phyloP scores from a whole-genome alignment of 2,797 vertebrate species.

The Hephaestus fuliginosus region DNA sequence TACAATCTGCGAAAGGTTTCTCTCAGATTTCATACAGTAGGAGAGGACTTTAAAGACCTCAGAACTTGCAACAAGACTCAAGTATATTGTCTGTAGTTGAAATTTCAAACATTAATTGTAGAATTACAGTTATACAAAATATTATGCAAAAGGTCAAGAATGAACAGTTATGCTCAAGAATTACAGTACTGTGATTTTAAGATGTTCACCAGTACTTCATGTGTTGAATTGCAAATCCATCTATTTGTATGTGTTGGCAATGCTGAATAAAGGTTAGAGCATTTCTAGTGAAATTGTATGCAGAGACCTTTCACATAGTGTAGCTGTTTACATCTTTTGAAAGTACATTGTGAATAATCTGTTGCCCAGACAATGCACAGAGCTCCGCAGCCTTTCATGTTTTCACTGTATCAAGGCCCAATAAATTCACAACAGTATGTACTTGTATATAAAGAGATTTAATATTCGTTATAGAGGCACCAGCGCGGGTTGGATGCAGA shows the following conservation, averaged over 20 bases:
- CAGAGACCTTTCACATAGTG: neutral
- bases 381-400: neutral
- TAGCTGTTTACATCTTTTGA: constrained; percentile 10
- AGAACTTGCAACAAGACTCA: neutral
- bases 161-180: neutral
- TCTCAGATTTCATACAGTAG: constrained; percentile 12
- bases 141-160: neutral
- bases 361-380: neutral
- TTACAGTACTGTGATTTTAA: neutral
- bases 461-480: constrained; percentile 29
- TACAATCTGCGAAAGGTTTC: neutral
- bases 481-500: constrained; percentile 16
- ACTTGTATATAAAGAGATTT: constrained; percentile 35
- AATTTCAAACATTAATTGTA: neutral
- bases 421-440: constrained; percentile 21
- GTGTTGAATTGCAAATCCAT: neutral
- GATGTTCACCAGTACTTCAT: neutral
- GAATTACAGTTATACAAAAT: neutral
- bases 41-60: neutral
- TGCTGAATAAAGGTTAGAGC: neutral
- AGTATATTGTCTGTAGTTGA: neutral
- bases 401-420: constrained; percentile 13
- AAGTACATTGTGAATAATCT: constrained; percentile 3
- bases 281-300: neutral
- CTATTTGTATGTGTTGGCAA: neutral